Evolutionary conservation across 2,888 invertebrate genomes (phyloP).

Genomic region (Caenorhabditis sp.): DNA sequence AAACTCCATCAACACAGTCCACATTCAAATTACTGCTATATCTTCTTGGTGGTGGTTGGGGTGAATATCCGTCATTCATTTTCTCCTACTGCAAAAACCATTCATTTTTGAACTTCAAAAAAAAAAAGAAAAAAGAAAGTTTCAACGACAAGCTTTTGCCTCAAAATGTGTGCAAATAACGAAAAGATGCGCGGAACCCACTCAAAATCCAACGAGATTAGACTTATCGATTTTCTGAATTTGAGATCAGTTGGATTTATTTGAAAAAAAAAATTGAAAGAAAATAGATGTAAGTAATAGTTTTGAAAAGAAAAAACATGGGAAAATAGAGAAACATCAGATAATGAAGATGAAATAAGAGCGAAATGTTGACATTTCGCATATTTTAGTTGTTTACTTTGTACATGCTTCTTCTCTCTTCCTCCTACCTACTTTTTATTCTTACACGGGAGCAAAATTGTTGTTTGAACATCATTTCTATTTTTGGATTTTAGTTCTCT

Average conservation of each 20-base stretch:
- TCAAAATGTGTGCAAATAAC: background rate
- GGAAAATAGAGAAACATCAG: background rate
- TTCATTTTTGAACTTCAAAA: background rate
- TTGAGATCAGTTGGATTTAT: background rate
- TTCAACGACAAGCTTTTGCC: background rate
- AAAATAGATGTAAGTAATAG: no score
- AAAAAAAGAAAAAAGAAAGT: background rate
- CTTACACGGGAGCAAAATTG: background rate
- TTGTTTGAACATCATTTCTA: background rate
- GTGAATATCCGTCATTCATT: slow-evolving; percentile 20
- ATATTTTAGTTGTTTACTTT: background rate
- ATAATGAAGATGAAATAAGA: background rate
- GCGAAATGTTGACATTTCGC: background rate
- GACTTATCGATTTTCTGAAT: background rate
- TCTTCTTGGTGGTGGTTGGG: slow-evolving; percentile 46
- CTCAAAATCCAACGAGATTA: background rate
- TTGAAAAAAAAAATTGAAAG: background rate
- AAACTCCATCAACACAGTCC: slow-evolving; percentile 54
- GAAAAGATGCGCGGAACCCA: background rate
- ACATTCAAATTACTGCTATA: slow-evolving; percentile 51
- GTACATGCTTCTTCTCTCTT: background rate
- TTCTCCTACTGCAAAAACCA: background rate
- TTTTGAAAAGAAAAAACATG: no score
- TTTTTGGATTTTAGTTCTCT: no score
- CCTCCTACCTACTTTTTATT: background rate